phyloP scores from a whole-genome alignment of 2,113 vertebrate species.

The Chaenocephalus aceratus region DNA sequence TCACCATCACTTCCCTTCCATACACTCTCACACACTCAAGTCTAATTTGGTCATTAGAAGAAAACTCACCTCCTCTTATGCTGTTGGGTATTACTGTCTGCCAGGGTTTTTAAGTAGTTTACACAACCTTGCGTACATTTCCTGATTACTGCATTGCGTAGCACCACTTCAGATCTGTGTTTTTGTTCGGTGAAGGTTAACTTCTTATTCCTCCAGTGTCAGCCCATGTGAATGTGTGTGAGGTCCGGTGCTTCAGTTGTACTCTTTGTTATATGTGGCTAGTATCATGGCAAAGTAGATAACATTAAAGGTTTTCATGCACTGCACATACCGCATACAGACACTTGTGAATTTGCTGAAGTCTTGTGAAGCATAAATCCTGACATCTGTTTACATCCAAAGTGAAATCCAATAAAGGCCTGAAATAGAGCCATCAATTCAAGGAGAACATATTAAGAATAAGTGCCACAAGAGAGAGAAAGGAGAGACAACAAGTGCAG shows the following conservation, averaged over 20 bases:
- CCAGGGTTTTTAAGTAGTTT: conserved; percentile 47
- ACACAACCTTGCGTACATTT: conserved; percentile 60
- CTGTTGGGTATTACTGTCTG: conserved; percentile 36
- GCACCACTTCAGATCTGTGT: conserved; percentile 32
- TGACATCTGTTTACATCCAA: not conserved
- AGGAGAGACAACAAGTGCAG: not conserved
- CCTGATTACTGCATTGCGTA: conserved; percentile 58
- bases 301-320: not conserved
- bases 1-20: conserved; percentile 23
- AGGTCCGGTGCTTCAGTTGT: not conserved
- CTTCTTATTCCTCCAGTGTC: conserved; percentile 5
- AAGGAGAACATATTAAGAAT: too few relatives aligned
- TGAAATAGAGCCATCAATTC: too few relatives aligned
- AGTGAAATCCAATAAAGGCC: too few relatives aligned
- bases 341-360: not conserved
- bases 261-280: not conserved
- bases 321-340: not conserved
- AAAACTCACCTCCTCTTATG: conserved; percentile 17
- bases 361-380: not conserved
- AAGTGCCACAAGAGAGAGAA: too few relatives aligned
- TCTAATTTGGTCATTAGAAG: conserved; percentile 43
- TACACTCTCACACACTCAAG: conserved; percentile 8
- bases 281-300: conserved; percentile 11
- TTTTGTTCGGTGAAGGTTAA: conserved; percentile 31
- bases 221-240: not conserved